phyloP scores from a whole-genome alignment of 2,888 invertebrate genomes.

The Ernsta delagoae region DNA sequence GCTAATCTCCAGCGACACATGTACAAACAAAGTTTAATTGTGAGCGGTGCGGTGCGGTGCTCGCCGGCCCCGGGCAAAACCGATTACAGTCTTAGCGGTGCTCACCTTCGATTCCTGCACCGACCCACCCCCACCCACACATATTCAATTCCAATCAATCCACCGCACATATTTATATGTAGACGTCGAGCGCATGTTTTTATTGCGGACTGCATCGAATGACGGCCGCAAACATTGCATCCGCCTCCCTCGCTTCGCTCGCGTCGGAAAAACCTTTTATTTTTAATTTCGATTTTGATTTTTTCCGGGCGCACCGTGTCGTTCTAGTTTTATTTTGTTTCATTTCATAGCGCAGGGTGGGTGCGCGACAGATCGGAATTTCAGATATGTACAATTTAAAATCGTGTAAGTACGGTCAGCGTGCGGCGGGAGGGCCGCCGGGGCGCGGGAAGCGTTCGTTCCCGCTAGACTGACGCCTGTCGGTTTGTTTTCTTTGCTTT shows the following conservation, averaged over 20 bases:
- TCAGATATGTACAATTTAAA: slow-evolving; percentile 86
- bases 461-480: slow-evolving; percentile 83
- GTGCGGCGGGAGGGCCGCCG: slow-evolving; percentile 52
- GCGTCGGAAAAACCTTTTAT: slow-evolving; percentile 76
- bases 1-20: slow-evolving; percentile 84
- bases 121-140: slow-evolving; percentile 59
- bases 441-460: slow-evolving; percentile 57
- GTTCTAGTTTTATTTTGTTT: slow-evolving; percentile 83
- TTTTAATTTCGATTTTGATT: slow-evolving; percentile 85
- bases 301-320: slow-evolving; percentile 78
- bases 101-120: slow-evolving; percentile 76
- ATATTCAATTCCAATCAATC: slow-evolving; percentile 85
- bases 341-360: slow-evolving; percentile 84
- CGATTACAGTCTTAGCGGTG: slow-evolving; percentile 78
- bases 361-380: slow-evolving; percentile 85
- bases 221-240: slow-evolving; percentile 83
- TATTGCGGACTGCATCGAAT: slow-evolving; percentile 82
- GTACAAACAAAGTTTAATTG: slow-evolving; percentile 85
- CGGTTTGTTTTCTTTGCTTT: slow-evolving; percentile 83
- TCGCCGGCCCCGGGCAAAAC: slow-evolving; percentile 74
- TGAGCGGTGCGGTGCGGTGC: slow-evolving; percentile 58
- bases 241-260: slow-evolving; percentile 74
- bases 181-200: slow-evolving; percentile 76
- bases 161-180: slow-evolving; percentile 80
- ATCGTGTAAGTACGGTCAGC: slow-evolving; percentile 85